Conservation (phyloP, 2,888 invertebrate genomes). For the Megaustenia siamemsis region DNA sequence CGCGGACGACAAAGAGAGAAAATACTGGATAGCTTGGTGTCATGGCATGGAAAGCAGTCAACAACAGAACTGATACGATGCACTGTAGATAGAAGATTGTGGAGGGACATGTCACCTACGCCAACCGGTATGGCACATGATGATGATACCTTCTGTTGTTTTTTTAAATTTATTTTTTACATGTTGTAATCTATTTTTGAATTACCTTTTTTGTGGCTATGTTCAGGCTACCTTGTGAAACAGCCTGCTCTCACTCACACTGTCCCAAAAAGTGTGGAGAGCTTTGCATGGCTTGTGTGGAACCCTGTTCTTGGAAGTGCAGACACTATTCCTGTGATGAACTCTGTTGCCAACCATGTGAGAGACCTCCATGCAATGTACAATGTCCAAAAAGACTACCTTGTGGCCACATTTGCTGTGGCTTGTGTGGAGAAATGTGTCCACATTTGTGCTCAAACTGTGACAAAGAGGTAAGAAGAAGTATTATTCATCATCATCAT, state of each 20-base stretch:
- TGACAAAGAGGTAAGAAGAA: slow-evolving; percentile 70
- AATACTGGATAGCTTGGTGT: too few relatives aligned
- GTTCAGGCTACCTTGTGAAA: slow-evolving; percentile 43
- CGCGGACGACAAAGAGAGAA: too few relatives aligned
- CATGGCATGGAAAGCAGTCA: too few relatives aligned
- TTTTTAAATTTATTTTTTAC: too few relatives aligned
- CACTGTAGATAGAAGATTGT: too few relatives aligned
- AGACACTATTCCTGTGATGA: slow-evolving; percentile 73
- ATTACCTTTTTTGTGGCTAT: neutral
- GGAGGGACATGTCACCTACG: too few relatives aligned
- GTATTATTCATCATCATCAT: too few relatives aligned
- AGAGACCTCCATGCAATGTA: slow-evolving; percentile 80
- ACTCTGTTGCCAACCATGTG: slow-evolving; percentile 79
- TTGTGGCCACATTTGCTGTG: slow-evolving; percentile 85
- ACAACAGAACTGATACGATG: too few relatives aligned
- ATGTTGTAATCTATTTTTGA: neutral
- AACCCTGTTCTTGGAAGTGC: slow-evolving; percentile 76
- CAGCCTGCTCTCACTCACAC: slow-evolving; percentile 71
- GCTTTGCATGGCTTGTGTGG: slow-evolving; percentile 73
- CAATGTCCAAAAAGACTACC: slow-evolving; percentile 55
- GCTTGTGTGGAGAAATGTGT: slow-evolving; percentile 88
- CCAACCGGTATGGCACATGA: too few relatives aligned
- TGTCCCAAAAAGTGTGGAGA: slow-evolving; percentile 73
- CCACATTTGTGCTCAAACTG: slow-evolving; percentile 84
- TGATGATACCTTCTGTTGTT: slow-evolving; percentile 73